These are phyloP conservation scores for Genyomyrus donnyi DNA, from an alignment of 2,113 vertebrate genomes.

Conservation along the genomic window DNA sequence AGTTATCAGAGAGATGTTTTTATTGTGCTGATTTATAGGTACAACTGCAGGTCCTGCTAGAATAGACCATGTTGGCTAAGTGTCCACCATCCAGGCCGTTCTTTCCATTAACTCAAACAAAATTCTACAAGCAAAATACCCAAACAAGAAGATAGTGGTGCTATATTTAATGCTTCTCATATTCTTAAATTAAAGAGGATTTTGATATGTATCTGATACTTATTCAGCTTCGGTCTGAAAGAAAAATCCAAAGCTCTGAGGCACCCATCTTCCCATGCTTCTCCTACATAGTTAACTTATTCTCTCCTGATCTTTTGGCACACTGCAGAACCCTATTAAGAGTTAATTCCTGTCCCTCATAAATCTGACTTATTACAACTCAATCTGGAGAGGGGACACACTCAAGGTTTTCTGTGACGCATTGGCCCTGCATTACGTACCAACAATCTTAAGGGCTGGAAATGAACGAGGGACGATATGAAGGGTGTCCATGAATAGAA, in stretches of 20 bases:
- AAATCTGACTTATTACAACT: conserved; percentile 29
- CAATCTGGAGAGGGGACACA: conserved; percentile 20
- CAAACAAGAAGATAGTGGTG: not conserved
- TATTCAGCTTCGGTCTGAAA: not conserved
- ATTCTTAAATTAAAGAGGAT: not conserved
- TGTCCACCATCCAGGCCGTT: not conserved
- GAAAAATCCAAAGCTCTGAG: not conserved
- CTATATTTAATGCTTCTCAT: not conserved
- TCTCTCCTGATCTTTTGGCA: conserved; percentile 20
- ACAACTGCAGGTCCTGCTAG: not conserved
- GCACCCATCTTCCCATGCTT: not conserved
- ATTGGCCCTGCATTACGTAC: not conserved
- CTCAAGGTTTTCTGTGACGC: conserved; percentile 25
- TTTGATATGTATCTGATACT: not conserved
- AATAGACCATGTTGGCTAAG: not conserved
- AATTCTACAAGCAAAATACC: not conserved
- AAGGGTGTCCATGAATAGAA: conserved; percentile 9
- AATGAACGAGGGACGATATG: not conserved
- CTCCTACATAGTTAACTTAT: not conserved
- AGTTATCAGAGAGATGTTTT: not conserved
- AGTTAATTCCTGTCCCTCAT: conserved; percentile 26
- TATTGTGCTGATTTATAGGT: not conserved
- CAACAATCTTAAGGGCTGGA: conserved; percentile 10
- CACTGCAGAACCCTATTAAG: conserved; percentile 24
- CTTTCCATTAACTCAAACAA: not conserved